A percentile compares a stretch with the other conserved stretches of the same genome.
Evolutionary conservation across 2,113 vertebrate genomes (phyloP).

Genomic region (Columba livia): DNA sequence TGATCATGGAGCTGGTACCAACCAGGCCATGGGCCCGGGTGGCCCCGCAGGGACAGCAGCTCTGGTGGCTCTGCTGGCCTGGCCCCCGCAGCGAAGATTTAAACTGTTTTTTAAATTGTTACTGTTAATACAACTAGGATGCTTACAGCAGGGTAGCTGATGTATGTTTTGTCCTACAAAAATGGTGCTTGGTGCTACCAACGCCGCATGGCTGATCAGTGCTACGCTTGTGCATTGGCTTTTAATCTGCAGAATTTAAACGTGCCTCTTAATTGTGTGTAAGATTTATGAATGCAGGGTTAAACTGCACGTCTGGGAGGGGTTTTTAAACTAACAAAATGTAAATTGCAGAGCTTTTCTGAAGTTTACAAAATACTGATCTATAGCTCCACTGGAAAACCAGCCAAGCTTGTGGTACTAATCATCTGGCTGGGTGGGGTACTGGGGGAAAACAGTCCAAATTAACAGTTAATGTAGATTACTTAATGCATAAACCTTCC

Average conservation of each 20-base stretch:
- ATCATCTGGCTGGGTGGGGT: not conserved
- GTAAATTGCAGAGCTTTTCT: not conserved
- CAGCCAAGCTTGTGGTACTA: not conserved
- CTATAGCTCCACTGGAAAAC: not conserved
- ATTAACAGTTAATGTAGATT: not conserved
- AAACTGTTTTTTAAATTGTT: no score
- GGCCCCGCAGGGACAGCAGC: not conserved
- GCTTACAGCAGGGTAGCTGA: not conserved
- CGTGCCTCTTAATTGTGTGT: not conserved
- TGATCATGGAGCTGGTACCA: rapidly evolving
- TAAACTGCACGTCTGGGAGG: not conserved
- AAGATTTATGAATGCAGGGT: not conserved
- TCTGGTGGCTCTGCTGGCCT: not conserved
- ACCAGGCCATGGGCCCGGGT: not conserved
- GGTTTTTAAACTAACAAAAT: not conserved
- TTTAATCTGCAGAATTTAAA: not conserved
- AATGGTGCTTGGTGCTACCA: rapidly evolving
- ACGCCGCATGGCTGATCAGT: rapidly evolving
- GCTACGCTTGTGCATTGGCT: not conserved
- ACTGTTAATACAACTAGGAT: not conserved
- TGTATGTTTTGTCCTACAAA: not conserved
- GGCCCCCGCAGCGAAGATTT: not conserved
- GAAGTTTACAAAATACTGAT: not conserved
- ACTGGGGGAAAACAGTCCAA: not conserved
- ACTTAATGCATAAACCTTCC: not conserved